Evolutionary conservation across 2,888 invertebrate genomes (phyloP).

Genomic region (Abrostola tripartita): DNA sequence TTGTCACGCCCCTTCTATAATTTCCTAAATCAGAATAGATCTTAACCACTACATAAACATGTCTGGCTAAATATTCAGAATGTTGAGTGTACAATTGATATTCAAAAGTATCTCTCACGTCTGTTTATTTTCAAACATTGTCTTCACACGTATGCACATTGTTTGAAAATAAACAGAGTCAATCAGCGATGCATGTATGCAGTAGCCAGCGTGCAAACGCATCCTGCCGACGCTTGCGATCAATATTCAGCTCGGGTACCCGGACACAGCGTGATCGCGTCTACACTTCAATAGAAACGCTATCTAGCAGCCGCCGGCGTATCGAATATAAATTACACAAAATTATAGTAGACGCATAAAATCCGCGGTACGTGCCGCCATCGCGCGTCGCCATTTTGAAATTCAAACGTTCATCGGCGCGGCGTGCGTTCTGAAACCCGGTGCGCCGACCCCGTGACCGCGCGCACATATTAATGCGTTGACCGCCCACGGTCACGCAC

Average conservation of each 20-base stretch:
- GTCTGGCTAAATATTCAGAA: constrained; percentile 41
- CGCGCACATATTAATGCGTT: constrained; percentile 83
- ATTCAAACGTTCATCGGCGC: constrained; percentile 62
- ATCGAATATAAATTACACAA: constrained; percentile 87
- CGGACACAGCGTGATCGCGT: constrained; percentile 76
- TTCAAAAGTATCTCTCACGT: constrained; percentile 61
- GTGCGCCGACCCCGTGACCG: constrained; percentile 85
- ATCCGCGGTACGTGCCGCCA: constrained; percentile 70
- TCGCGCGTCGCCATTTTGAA: constrained; percentile 72
- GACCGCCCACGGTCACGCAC: constrained; percentile 83
- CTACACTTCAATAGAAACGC: constrained; percentile 82
- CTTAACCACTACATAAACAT: constrained; percentile 39
- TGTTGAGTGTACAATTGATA: constrained; percentile 58
- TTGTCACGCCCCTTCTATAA: constrained; percentile 24
- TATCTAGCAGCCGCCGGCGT: constrained; percentile 78
- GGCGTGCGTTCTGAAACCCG: constrained; percentile 70
- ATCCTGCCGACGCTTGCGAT: constrained; percentile 71
- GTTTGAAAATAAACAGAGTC: constrained; percentile 68
- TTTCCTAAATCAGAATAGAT: constrained; percentile 16
- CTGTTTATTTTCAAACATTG: constrained; percentile 68
- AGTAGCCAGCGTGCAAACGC: constrained; percentile 68
- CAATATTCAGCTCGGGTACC: constrained; percentile 78
- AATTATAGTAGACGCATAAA: constrained; percentile 79
- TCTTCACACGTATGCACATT: constrained; percentile 62
- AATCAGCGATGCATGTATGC: constrained; percentile 69